phyloP scores from a whole-genome alignment of 2,888 invertebrate genomes.

The Dynastes tityus region DNA sequence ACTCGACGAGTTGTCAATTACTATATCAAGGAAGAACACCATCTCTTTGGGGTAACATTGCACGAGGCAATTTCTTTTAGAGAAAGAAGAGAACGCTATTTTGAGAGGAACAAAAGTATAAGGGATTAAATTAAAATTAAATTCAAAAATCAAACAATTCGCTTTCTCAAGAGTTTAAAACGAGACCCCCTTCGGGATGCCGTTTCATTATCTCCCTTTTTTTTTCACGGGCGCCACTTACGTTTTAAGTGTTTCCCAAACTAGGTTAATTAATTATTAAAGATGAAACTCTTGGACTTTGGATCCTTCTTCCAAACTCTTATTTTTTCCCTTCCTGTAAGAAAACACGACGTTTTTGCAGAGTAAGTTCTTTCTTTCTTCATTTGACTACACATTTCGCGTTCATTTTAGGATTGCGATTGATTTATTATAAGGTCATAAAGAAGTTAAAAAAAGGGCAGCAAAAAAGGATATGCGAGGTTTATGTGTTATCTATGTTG shows the following conservation, averaged over 20 bases:
- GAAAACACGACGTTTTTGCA: not conserved
- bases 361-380: not conserved
- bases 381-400: not conserved
- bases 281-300: not conserved
- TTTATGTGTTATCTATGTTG: not conserved
- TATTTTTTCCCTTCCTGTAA: not conserved
- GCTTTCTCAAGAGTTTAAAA: not conserved
- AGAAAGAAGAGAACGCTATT: not conserved
- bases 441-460: not conserved
- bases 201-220: slow-evolving; percentile 1
- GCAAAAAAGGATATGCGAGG: not conserved
- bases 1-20: slow-evolving; percentile 37
- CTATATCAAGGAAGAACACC: slow-evolving; percentile 19
- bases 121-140: slow-evolving; percentile 5
- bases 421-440: not conserved
- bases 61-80: slow-evolving; percentile 8
- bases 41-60: slow-evolving; percentile 5
- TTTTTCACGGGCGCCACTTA: slow-evolving; percentile 4
- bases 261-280: slow-evolving; percentile 7
- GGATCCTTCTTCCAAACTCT: not conserved
- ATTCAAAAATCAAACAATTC: slow-evolving; percentile 9
- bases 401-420: not conserved
- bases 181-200: not conserved
- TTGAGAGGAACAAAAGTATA: not conserved
- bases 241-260: not conserved